phyloP scores from a whole-genome alignment of 2,113 vertebrate genomes.

The Isichthys henryi region DNA sequence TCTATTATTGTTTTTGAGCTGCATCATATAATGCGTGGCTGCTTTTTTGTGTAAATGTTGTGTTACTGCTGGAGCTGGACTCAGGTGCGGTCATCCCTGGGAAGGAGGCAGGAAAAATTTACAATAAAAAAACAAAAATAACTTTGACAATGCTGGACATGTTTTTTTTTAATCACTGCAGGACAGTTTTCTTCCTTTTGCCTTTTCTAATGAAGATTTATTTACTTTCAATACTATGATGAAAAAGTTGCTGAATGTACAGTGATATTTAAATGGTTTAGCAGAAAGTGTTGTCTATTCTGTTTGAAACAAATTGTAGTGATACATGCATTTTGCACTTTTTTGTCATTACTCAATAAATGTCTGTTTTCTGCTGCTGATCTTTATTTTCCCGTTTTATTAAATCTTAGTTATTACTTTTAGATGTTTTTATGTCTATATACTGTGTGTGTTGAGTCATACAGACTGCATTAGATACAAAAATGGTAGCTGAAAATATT shows the following conservation, averaged over 20 bases:
- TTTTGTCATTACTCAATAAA: constrained; percentile 56
- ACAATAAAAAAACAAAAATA: constrained; percentile 16
- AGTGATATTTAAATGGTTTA: constrained; percentile 22
- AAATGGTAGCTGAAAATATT: not conserved
- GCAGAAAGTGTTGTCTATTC: constrained; percentile 30
- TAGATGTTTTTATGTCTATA: not conserved
- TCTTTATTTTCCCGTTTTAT: constrained; percentile 21
- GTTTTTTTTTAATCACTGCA: constrained; percentile 60
- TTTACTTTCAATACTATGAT: constrained; percentile 29
- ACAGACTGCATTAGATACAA: not conserved
- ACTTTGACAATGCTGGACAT: constrained; percentile 62
- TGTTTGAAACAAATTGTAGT: constrained; percentile 54
- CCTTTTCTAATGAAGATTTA: constrained; percentile 28
- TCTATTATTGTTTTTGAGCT: constrained; percentile 26
- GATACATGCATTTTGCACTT: constrained; percentile 45
- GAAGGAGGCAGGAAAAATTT: constrained; percentile 34
- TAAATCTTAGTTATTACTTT: not conserved
- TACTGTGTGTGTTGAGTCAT: not conserved
- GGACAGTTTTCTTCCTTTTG: constrained; percentile 49
- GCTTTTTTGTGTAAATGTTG: constrained; percentile 49
- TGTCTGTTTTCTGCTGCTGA: constrained; percentile 43
- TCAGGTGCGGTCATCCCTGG: constrained; percentile 48
- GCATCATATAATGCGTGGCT: constrained; percentile 32
- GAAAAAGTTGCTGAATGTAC: constrained; percentile 23
- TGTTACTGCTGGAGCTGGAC: constrained; percentile 74